phyloP scores from a whole-genome alignment of 2,888 invertebrate genomes.

The Aphodius granarius region DNA sequence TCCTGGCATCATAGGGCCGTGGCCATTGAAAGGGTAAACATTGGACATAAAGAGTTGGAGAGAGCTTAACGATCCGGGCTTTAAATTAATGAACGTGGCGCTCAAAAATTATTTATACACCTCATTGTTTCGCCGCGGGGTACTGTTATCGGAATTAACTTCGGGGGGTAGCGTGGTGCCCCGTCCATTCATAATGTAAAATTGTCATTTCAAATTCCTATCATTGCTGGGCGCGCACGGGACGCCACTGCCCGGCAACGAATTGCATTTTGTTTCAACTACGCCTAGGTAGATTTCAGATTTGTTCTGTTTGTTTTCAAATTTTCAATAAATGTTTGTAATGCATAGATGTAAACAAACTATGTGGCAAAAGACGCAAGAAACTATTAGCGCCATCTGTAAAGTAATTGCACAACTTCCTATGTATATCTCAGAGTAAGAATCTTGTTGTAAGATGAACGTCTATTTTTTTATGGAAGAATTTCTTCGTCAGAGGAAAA shows the following conservation, averaged over 20 bases:
- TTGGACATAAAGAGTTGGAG: neutral
- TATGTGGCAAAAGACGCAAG: too few species aligned
- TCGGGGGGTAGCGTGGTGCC: constrained; percentile 34
- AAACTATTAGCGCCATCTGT: too few species aligned
- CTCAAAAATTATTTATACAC: constrained; percentile 34
- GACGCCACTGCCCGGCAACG: neutral
- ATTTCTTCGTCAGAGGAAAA: too few species aligned
- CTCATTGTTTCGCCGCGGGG: constrained; percentile 38
- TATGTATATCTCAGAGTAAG: too few species aligned
- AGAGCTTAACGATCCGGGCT: neutral
- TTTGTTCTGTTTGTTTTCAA: too few species aligned
- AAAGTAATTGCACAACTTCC: too few species aligned
- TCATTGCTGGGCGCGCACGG: constrained; percentile 35
- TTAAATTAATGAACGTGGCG: constrained; percentile 33
- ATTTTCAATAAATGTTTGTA: too few species aligned
- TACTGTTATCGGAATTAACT: constrained; percentile 31
- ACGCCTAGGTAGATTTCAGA: neutral
- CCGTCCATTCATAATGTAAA: constrained; percentile 42
- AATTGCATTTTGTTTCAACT: neutral
- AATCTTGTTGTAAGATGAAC: too few species aligned
- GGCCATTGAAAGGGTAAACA: neutral
- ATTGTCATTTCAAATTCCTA: constrained; percentile 45
- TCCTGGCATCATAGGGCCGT: constrained; percentile 1
- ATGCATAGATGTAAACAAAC: too few species aligned
- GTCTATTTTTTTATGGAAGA: too few species aligned